These are phyloP conservation scores for Polypedilum pembai DNA, from an alignment of 1,140 invertebrate genomes.

Conservation along the genomic window DNA sequence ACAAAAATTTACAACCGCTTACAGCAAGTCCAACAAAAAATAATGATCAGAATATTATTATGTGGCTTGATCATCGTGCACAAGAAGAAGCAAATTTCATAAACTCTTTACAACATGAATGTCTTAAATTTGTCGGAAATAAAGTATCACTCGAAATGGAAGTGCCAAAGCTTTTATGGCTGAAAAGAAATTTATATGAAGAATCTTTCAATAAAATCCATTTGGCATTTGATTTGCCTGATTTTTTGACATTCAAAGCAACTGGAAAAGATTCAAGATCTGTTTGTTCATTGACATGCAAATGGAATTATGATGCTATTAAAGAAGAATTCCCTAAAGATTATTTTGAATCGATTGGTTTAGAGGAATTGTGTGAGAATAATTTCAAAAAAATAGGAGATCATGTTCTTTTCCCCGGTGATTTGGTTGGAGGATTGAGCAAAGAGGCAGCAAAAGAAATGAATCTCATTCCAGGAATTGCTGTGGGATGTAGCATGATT, in stretches of 20 bases:
- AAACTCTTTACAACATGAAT: conserved; percentile 64
- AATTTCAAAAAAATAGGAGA: conserved; percentile 69
- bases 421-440: conserved; percentile 57
- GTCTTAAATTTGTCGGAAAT: conserved; percentile 82
- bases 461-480: conserved; percentile 58
- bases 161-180: conserved; percentile 90
- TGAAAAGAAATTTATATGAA: conserved; percentile 68
- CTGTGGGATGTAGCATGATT: conserved; percentile 79
- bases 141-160: conserved; percentile 93
- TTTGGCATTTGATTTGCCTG: conserved; percentile 85
- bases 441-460: conserved; percentile 57
- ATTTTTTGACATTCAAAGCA: conserved; percentile 89
- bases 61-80: conserved; percentile 97
- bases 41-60: conserved; percentile 73
- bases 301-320: conserved; percentile 79
- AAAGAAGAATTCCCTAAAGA: conserved; percentile 62
- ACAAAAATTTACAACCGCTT: conserved; percentile 59
- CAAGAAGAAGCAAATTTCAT: conserved; percentile 72
- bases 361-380: conserved; percentile 64
- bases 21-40: conserved; percentile 66
- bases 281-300: conserved; percentile 85
- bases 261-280: conserved; percentile 72
- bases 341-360: conserved; percentile 66
- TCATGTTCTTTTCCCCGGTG: conserved; percentile 62
- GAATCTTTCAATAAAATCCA: conserved; percentile 58